Conservation (phyloP, 1,140 invertebrate species). For the Drosophila chauvacae region DNA sequence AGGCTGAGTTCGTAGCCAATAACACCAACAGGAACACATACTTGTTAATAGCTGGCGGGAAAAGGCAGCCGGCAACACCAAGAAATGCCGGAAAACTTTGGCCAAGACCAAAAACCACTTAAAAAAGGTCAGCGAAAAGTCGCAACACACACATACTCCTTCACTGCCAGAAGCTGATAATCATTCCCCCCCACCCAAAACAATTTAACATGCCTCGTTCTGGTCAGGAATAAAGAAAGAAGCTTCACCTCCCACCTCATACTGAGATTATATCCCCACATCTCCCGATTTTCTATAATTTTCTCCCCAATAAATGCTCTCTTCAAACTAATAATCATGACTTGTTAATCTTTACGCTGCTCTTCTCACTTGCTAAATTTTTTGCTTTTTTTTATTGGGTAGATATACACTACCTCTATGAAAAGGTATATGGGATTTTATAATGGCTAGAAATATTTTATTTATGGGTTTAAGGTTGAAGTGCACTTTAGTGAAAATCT, state of each 20-base stretch:
- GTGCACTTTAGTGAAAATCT: background rate
- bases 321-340: conserved; percentile 78
- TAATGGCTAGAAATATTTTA: background rate
- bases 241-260: conserved; percentile 14
- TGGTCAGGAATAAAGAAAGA: conserved; percentile 11
- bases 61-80: conserved; percentile 1
- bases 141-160: conserved; percentile 4
- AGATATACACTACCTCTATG: background rate
- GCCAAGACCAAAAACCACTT: conserved; percentile 44
- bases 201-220: conserved; percentile 20
- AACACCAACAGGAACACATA: conserved; percentile 37
- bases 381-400: conserved; percentile 12
- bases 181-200: conserved; percentile 12
- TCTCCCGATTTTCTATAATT: conserved; percentile 7
- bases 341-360: conserved; percentile 78
- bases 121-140: conserved; percentile 49
- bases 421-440: background rate
- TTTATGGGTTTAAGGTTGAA: background rate
- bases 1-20: conserved; percentile 44
- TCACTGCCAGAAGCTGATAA: conserved; percentile 18
- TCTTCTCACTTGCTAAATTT: conserved; percentile 43
- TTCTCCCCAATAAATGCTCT: conserved; percentile 18
- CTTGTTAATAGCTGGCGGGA: conserved; percentile 19
- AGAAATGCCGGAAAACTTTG: conserved; percentile 51
- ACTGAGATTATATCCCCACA: conserved; percentile 13